Conservation (phyloP, 2,797 vertebrate genomes). For the Selene dorsalis region DNA sequence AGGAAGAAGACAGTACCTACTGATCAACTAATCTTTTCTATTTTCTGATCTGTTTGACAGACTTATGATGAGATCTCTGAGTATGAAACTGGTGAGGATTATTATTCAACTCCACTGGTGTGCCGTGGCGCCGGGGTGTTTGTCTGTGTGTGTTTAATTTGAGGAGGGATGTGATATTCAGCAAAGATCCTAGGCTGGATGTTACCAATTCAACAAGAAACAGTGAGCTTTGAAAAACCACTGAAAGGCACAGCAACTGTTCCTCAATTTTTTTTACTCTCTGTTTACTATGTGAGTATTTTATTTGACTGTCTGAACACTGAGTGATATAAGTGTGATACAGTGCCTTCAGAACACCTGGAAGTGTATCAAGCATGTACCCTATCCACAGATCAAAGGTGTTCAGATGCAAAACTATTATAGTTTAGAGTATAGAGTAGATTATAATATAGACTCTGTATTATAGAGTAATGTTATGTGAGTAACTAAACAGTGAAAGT, state of each 20-base stretch:
- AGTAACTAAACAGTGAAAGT: too few species aligned
- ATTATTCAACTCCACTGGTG: not conserved
- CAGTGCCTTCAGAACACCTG: too few species aligned
- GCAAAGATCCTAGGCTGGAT: too few species aligned
- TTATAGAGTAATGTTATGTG: too few species aligned
- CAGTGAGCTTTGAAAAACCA: not conserved
- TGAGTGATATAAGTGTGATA: not conserved
- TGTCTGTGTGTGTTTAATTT: not conserved
- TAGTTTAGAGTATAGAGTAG: too few species aligned
- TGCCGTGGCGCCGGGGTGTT: not conserved
- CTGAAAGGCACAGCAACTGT: not conserved
- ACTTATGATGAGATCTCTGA: slow-evolving; percentile 61
- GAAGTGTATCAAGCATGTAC: too few species aligned
- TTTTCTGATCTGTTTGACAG: slow-evolving; percentile 60
- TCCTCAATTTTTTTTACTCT: not conserved
- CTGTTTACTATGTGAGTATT: not conserved
- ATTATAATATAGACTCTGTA: too few species aligned
- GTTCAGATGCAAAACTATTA: not conserved
- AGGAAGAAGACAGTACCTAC: not conserved
- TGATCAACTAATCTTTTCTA: not conserved
- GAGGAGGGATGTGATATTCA: too few species aligned
- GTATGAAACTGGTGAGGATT: slow-evolving; percentile 77
- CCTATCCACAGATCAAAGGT: not conserved
- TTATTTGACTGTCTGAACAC: not conserved
- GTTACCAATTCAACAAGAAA: not conserved